Conservation (phyloP, 2,797 vertebrate genomes). For the Sebastes nivosus region DNA sequence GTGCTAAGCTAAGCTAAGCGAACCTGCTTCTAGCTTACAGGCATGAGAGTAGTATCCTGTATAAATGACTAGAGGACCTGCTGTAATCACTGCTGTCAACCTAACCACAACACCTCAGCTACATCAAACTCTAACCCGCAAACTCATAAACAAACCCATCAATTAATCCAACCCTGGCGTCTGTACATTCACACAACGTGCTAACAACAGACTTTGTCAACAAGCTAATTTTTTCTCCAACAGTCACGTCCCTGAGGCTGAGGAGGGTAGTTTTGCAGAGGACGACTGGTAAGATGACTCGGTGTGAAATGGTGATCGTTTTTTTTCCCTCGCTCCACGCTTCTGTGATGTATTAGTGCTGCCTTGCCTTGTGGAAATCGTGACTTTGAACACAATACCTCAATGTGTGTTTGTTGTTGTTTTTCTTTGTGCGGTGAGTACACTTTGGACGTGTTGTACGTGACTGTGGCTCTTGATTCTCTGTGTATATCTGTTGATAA, state of each 20-base stretch:
- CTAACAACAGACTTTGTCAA: constrained; percentile 53
- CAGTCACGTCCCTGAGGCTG: constrained; percentile 94
- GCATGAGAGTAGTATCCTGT: neutral
- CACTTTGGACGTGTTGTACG: constrained; percentile 46
- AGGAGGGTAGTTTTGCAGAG: constrained; percentile 93
- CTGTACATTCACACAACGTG: constrained; percentile 21
- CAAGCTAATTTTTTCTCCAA: constrained; percentile 75
- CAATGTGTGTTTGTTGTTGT: constrained; percentile 29
- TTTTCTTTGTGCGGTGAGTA: constrained; percentile 45
- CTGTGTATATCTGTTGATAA: constrained; percentile 26
- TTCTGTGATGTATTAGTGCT: constrained; percentile 75
- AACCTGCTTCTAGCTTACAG: neutral
- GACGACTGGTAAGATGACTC: constrained; percentile 93
- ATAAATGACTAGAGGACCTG: neutral
- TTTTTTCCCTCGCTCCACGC: constrained; percentile 59
- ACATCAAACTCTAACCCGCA: neutral
- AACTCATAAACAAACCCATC: constrained; percentile 38
- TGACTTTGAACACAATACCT: constrained; percentile 49
- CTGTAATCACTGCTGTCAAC: constrained; percentile 3
- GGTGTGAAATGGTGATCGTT: constrained; percentile 53
- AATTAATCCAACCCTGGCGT: constrained; percentile 3
- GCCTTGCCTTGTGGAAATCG: constrained; percentile 75
- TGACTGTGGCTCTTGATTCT: constrained; percentile 54
- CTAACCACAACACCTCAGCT: constrained; percentile 1
- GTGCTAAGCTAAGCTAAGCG: neutral